A percentile compares a stretch with the other conserved stretches of the same genome.
phyloP scores from a whole-genome alignment of 2,797 vertebrate genomes.

The Toxotes lorentzi region DNA sequence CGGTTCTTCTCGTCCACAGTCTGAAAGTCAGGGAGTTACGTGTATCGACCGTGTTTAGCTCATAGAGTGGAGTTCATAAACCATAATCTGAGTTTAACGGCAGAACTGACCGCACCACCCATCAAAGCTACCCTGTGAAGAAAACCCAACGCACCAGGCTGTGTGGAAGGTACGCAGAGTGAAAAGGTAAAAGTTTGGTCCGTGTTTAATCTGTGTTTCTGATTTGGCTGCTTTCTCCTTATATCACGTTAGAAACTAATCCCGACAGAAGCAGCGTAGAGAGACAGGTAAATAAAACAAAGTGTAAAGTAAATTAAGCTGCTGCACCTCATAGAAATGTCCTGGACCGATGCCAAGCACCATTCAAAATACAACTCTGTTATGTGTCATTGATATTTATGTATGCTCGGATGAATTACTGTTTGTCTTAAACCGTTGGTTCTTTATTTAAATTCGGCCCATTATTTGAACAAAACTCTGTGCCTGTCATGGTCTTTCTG shows the following conservation, averaged over 20 bases:
- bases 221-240: background rate
- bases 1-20: background rate
- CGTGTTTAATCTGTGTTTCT: background rate
- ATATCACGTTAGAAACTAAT: background rate
- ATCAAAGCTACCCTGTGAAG: accelerated
- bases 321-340: background rate
- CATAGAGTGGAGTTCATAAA: background rate
- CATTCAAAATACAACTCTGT: background rate
- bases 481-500: background rate
- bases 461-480: background rate
- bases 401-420: accelerated
- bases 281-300: background rate
- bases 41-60: background rate
- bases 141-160: background rate
- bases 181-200: background rate
- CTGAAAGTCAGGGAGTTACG: background rate
- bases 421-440: background rate
- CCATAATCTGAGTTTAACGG: background rate
- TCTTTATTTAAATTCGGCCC: background rate
- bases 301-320: background rate
- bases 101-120: slow-evolving; percentile 3
- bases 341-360: background rate
- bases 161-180: background rate
- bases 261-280: background rate
- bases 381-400: background rate